Evolutionary conservation across 2,797 vertebrate genomes (phyloP).

Genomic region (Sebastes kiyomatsui): DNA sequence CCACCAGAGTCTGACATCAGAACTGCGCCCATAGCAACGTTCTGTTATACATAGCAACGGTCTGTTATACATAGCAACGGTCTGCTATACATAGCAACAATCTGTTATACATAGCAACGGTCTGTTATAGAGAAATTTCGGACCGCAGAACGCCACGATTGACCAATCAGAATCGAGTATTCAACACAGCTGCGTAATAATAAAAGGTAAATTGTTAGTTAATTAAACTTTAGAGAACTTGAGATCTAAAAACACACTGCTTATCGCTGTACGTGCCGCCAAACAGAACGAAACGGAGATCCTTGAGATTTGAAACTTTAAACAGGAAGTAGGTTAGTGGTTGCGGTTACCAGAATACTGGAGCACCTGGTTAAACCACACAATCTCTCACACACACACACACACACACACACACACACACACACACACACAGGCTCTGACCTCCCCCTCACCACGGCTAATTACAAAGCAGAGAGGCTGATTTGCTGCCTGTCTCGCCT

Average conservation of each 20-base stretch:
- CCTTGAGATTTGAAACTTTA: background rate
- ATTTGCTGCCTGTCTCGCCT: slow-evolving; percentile 9
- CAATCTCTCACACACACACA: background rate
- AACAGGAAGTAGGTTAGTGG: slow-evolving; percentile 24
- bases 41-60: too few relatives aligned
- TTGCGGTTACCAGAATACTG: slow-evolving; percentile 2
- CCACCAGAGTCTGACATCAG: too few relatives aligned
- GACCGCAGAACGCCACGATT: too few relatives aligned
- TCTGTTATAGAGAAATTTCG: too few relatives aligned
- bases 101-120: too few relatives aligned
- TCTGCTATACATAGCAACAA: too few relatives aligned
- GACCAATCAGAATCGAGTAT: too few relatives aligned
- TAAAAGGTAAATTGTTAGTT: too few relatives aligned
- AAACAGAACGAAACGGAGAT: background rate
- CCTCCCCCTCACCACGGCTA: background rate
- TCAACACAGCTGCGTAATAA: too few relatives aligned
- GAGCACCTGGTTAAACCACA: slow-evolving; percentile 29
- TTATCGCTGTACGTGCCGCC: background rate
- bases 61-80: too few relatives aligned
- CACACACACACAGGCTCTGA: background rate
- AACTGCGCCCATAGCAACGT: too few relatives aligned
- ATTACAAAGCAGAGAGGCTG: slow-evolving; percentile 38
- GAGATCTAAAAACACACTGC: background rate
- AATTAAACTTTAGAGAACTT: too few relatives aligned
- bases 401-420: background rate